Conservation (phyloP, 2,113 vertebrate genomes). For the Mirounga angustirostris region DNA sequence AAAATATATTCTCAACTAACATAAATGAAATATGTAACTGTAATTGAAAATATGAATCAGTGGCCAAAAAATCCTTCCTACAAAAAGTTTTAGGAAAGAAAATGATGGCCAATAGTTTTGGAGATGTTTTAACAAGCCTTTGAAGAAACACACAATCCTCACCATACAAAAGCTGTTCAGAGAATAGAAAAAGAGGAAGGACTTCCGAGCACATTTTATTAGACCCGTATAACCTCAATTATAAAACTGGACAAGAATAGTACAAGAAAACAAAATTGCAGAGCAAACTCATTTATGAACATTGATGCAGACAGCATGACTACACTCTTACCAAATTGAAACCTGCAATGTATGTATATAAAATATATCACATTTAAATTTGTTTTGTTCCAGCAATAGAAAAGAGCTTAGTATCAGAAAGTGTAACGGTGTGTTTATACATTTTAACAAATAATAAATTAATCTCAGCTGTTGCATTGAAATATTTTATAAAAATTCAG, state of each 20-base stretch:
- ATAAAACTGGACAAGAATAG: neutral
- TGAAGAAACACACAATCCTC: neutral
- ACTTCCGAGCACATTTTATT: neutral
- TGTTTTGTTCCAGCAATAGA: neutral
- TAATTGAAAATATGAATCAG: neutral
- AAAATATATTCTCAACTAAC: neutral
- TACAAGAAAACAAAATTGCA: constrained; percentile 1
- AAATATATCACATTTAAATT: neutral
- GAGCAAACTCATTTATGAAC: neutral
- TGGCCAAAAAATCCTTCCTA: neutral
- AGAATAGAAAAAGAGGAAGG: neutral
- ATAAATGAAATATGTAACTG: neutral
- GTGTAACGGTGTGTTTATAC: neutral
- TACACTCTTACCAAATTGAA: neutral
- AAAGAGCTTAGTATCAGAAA: neutral
- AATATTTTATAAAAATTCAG: neutral
- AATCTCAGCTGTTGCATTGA: neutral
- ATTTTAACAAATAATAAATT: neutral
- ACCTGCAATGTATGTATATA: neutral
- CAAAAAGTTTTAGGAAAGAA: neutral
- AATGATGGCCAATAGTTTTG: neutral
- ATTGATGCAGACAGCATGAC: neutral
- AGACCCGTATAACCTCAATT: neutral
- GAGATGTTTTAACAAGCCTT: neutral
- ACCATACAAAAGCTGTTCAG: neutral